Evolutionary conservation across 92 coral and sea anemone species (phyloP).

Genomic region (Anthopleura xanthogrammica): DNA sequence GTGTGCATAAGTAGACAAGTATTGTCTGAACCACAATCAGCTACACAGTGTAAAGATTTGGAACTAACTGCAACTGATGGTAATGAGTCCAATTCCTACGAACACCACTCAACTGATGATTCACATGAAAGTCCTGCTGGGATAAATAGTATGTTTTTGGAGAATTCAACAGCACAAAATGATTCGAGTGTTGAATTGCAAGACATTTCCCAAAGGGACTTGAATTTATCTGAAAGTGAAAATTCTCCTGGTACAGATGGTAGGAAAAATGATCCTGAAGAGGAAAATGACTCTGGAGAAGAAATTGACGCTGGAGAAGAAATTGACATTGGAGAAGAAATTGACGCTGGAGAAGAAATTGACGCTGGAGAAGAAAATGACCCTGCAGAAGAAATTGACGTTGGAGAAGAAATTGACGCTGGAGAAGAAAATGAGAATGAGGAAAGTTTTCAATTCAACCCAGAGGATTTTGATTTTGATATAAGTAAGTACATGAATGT

Average conservation of each 20-base stretch:
- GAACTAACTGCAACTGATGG: background rate
- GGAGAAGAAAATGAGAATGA: constrained; percentile 24
- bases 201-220: background rate
- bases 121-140: background rate
- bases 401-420: constrained; percentile 7
- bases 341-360: background rate
- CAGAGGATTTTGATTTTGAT: constrained; percentile 64
- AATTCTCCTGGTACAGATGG: background rate
- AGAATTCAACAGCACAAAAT: background rate
- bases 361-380: constrained; percentile 21
- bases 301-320: background rate
- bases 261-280: too few relatives aligned
- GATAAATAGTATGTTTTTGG: background rate
- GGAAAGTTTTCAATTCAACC: constrained; percentile 47
- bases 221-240: background rate
- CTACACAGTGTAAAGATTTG: background rate
- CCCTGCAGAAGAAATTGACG: background rate
- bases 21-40: background rate
- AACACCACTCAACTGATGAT: background rate
- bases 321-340: constrained; percentile 19
- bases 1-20: background rate
- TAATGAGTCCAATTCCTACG: background rate
- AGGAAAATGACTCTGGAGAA: background rate
- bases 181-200: background rate
- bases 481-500: constrained; percentile 39